Percentiles rank a stretch among this genome's conserved stretches.
Conservation (phyloP, 1,140 invertebrate species). For the Oreohelix idahoensis region DNA sequence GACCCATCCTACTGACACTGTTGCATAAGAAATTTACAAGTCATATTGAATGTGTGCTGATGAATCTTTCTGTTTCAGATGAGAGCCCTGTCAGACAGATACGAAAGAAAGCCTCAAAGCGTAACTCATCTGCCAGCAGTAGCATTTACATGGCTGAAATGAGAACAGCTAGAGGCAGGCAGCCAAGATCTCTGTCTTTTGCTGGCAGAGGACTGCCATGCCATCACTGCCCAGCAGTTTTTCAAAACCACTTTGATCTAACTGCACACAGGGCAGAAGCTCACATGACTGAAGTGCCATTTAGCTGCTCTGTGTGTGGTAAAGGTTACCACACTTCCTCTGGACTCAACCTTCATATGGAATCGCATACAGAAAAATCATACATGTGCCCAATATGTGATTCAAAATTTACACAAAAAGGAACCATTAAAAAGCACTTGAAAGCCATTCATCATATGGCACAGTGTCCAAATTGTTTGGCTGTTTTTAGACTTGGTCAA, state of each 20-base stretch:
- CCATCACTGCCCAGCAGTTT: slow-evolving; percentile 5
- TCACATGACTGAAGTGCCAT: slow-evolving; percentile 13
- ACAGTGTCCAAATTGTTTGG: slow-evolving; percentile 26
- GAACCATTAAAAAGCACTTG: slow-evolving; percentile 27
- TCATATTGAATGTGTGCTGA: not conserved
- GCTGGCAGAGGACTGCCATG: not conserved
- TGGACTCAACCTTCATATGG: slow-evolving; percentile 21
- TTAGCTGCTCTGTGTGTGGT: slow-evolving; percentile 19
- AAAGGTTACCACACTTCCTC: slow-evolving; percentile 22
- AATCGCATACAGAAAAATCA: slow-evolving; percentile 25
- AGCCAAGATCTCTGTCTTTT: not conserved
- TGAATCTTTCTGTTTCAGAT: not conserved
- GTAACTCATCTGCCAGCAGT: not conserved
- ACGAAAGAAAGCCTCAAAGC: not conserved
- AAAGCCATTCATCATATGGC: slow-evolving; percentile 24
- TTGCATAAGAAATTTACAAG: not conserved
- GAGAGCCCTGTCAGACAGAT: not conserved
- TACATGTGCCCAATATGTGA: slow-evolving; percentile 32
- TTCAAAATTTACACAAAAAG: slow-evolving; percentile 33
- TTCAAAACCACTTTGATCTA: not conserved
- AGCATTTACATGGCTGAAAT: not conserved
- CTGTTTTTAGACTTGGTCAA: slow-evolving; percentile 24
- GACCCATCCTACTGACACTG: not conserved
- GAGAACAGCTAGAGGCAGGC: not conserved
- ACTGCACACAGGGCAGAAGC: not conserved